A percentile compares a stretch with the other conserved stretches of the same genome.
phyloP scores from a whole-genome alignment of 2,113 vertebrate species.

The Campylomormyrus tamandua region DNA sequence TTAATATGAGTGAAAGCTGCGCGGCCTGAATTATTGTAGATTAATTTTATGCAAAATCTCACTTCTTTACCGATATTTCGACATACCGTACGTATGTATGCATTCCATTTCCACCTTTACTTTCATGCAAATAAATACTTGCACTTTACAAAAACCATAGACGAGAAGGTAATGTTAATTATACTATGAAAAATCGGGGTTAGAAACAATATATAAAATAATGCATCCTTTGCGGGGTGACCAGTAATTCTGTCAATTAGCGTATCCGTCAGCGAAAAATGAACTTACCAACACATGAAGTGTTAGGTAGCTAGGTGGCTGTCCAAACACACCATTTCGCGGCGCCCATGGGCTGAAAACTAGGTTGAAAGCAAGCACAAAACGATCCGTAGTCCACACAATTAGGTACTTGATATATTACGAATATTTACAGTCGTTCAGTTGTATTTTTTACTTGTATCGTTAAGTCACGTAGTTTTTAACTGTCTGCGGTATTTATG shows the following conservation, averaged over 20 bases:
- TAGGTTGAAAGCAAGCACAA: conserved; percentile 18
- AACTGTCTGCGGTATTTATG: conserved; percentile 13
- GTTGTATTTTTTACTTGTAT: conserved; percentile 14
- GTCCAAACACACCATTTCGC: conserved; percentile 41
- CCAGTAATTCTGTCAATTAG: neutral
- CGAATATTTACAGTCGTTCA: conserved; percentile 23
- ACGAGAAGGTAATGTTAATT: neutral
- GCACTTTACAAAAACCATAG: neutral
- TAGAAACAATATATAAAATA: neutral
- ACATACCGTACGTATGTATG: neutral
- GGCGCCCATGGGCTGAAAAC: conserved; percentile 27
- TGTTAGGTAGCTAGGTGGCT: conserved; percentile 51
- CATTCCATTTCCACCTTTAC: neutral
- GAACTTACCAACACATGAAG: conserved; percentile 20
- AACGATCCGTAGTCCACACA: conserved; percentile 23
- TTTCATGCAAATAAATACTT: neutral
- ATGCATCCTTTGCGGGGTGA: neutral
- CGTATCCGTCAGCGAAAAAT: conserved; percentile 10
- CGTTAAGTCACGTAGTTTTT: conserved; percentile 3
- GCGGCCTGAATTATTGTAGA: neutral
- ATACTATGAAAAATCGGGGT: neutral
- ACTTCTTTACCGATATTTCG: neutral
- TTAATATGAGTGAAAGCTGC: neutral
- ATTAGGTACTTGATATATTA: conserved; percentile 8
- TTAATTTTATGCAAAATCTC: neutral